Conservation (phyloP, 2,113 vertebrate genomes). For the Cavia aperea region DNA sequence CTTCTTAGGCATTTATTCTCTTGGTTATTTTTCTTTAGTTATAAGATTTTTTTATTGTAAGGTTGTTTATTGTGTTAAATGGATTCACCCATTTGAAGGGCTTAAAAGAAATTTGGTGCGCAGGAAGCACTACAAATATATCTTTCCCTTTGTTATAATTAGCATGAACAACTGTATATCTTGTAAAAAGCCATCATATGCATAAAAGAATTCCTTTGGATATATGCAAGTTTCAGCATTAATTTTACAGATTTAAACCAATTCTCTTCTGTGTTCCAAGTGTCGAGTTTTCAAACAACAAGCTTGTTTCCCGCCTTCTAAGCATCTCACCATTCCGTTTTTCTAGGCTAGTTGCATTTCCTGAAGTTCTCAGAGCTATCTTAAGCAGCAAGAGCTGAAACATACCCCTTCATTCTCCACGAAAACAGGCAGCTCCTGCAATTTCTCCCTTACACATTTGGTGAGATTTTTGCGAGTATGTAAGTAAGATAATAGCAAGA, state of each 20-base stretch:
- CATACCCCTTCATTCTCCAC: not conserved
- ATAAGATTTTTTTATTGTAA: not conserved
- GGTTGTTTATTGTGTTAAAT: not conserved
- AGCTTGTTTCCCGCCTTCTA: not conserved
- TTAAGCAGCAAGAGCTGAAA: not conserved
- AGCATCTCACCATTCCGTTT: not conserved
- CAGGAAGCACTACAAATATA: not conserved
- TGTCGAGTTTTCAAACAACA: constrained; percentile 1
- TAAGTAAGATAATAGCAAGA: not conserved
- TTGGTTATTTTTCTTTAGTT: not conserved
- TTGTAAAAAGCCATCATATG: not conserved
- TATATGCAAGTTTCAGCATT: not conserved
- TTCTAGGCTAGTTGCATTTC: not conserved
- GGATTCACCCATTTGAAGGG: not conserved
- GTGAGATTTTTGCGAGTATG: not conserved
- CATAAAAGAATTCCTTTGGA: not conserved
- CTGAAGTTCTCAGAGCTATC: not conserved
- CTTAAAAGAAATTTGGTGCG: not conserved
- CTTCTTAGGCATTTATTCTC: not conserved
- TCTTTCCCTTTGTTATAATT: not conserved
- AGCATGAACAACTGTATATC: not conserved
- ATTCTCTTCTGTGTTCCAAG: not conserved
- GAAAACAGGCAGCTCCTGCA: not conserved
- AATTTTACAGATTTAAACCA: not conserved
- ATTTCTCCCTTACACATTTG: not conserved